phyloP scores from a whole-genome alignment of 2,797 vertebrate species.

The Betta splendens region DNA sequence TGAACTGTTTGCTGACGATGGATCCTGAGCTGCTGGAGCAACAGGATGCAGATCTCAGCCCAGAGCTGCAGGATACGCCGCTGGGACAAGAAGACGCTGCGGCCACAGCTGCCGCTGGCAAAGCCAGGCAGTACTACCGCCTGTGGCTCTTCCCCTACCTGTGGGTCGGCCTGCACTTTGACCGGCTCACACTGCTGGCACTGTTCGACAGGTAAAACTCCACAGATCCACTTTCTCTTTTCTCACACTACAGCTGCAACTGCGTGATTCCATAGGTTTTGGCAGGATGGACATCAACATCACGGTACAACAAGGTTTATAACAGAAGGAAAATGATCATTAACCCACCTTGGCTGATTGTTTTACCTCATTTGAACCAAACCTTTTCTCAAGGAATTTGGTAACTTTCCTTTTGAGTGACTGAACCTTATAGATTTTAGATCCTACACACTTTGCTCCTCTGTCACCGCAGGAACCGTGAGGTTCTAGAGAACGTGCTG shows the following conservation, averaged over 20 bases:
- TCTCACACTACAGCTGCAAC: too few relatives aligned
- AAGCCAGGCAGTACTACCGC: constrained; percentile 95
- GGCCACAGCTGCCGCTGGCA: constrained; percentile 76
- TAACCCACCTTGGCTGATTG: too few relatives aligned
- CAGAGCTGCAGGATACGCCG: constrained; percentile 91
- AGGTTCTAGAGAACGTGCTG: constrained; percentile 95
- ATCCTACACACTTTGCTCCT: too few relatives aligned
- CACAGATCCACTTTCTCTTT: too few relatives aligned
- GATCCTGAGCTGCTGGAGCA: constrained; percentile 96
- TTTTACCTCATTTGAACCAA: too few relatives aligned
- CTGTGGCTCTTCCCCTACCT: constrained; percentile 95
- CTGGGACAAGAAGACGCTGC: constrained; percentile 84
- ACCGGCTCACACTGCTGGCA: constrained; percentile 96
- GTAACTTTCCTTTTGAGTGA: too few relatives aligned
- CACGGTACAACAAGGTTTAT: too few relatives aligned
- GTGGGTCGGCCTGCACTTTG: constrained; percentile 97
- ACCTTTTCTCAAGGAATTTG: too few relatives aligned
- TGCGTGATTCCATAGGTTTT: too few relatives aligned
- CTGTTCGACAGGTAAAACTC: constrained; percentile 93
- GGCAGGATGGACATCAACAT: too few relatives aligned
- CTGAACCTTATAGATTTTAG: too few relatives aligned
- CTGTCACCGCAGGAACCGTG: constrained; percentile 88
- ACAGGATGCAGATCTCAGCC: constrained; percentile 94
- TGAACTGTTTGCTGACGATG: constrained; percentile 95
- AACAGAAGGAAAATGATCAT: too few relatives aligned